Conservation (phyloP, 2,888 invertebrate genomes). For the Drosophila kanekoi region DNA sequence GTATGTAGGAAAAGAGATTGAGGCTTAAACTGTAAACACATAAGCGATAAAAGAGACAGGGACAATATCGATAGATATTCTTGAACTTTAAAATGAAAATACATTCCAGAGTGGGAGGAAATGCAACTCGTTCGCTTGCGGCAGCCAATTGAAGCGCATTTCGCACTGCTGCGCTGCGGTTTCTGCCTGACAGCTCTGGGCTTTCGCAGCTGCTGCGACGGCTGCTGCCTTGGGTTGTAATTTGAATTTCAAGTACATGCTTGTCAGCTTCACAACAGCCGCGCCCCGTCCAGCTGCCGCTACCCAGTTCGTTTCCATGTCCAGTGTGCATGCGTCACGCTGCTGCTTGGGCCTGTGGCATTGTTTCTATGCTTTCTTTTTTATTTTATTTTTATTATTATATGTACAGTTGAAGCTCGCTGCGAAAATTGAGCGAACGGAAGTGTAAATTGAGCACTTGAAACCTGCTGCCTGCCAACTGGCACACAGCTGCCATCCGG, state of each 20-base stretch:
- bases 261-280: background rate
- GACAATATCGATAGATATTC: background rate
- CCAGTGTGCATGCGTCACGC: constrained; percentile 53
- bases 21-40: too few relatives aligned
- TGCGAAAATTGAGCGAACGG: constrained; percentile 56
- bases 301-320: constrained; percentile 13
- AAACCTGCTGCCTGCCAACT: constrained; percentile 48
- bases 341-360: constrained; percentile 15
- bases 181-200: constrained; percentile 29
- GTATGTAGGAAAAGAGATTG: too few relatives aligned
- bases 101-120: background rate
- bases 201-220: constrained; percentile 27
- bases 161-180: constrained; percentile 1
- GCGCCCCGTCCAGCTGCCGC: background rate
- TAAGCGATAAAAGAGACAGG: too few relatives aligned
- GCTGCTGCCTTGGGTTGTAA: constrained; percentile 55
- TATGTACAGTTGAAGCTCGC: constrained; percentile 21
- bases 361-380: constrained; percentile 26
- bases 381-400: background rate
- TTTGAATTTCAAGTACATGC: constrained; percentile 69
- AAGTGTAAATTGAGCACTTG: constrained; percentile 79
- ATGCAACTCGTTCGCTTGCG: background rate
- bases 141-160: constrained; percentile 8
- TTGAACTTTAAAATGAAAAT: background rate
- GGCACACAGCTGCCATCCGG: constrained; percentile 41